These are phyloP conservation scores for Musca domestica DNA, from an alignment of 1,140 invertebrate species.

Conservation along the genomic window DNA sequence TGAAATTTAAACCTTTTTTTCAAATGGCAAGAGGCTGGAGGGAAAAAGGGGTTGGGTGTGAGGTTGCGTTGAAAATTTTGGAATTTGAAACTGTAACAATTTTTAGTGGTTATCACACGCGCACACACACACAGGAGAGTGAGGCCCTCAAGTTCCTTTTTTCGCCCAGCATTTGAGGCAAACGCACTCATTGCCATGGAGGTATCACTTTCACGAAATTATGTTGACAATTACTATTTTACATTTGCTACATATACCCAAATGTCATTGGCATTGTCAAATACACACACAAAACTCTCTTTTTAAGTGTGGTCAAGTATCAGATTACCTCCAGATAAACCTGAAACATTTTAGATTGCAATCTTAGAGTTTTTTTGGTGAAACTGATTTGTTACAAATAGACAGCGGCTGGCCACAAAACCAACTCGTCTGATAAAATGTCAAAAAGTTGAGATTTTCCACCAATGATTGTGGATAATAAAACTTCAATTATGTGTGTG, in stretches of 20 bases:
- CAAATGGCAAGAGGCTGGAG: background rate
- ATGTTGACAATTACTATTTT: slow-evolving; percentile 15
- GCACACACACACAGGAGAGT: background rate
- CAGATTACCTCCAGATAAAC: slow-evolving; percentile 3
- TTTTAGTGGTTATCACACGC: background rate
- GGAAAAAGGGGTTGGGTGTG: background rate
- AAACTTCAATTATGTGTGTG: slow-evolving; percentile 8
- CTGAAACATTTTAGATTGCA: slow-evolving; percentile 1
- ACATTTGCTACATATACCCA: slow-evolving; percentile 4
- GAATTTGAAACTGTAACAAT: background rate
- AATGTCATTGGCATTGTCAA: background rate
- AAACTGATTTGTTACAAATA: background rate
- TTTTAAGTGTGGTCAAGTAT: background rate
- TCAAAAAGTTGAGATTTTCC: slow-evolving; percentile 11
- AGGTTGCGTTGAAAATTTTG: background rate
- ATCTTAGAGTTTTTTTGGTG: background rate
- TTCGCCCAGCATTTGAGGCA: background rate
- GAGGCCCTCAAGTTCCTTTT: background rate
- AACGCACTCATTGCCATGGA: background rate
- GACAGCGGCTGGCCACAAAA: background rate
- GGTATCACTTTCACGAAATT: slow-evolving; percentile 13
- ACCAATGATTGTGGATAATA: background rate
- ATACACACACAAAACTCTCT: background rate
- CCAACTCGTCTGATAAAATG: background rate
- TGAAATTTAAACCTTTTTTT: slow-evolving; percentile 17